phyloP scores from a whole-genome alignment of 1,140 invertebrate species.

The Ips nitidus region DNA sequence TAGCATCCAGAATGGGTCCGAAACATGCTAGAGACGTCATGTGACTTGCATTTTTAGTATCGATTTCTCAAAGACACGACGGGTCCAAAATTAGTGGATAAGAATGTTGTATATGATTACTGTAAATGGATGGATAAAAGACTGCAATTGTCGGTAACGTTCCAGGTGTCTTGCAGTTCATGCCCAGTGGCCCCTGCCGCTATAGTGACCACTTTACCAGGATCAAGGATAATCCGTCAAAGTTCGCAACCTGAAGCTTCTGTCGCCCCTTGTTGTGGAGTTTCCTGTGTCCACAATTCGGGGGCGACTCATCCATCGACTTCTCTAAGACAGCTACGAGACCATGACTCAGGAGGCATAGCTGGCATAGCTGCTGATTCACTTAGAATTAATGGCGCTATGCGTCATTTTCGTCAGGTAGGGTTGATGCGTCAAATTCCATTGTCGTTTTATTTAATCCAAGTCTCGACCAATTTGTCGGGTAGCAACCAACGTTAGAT shows the following conservation, averaged over 20 bases:
- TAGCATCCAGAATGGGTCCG: too few species aligned
- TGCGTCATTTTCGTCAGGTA: slow-evolving; percentile 95
- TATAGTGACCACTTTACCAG: slow-evolving; percentile 68
- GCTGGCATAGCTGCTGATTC: slow-evolving; percentile 98
- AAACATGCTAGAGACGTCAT: too few species aligned
- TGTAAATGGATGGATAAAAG: slow-evolving; percentile 17
- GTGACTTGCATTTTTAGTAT: too few species aligned
- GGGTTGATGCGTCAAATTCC: slow-evolving; percentile 32
- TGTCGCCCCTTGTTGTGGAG: slow-evolving; percentile 63
- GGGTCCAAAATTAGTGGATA: too few species aligned
- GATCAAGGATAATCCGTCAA: slow-evolving; percentile 80
- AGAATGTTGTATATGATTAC: too few species aligned
- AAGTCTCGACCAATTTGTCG: not conserved
- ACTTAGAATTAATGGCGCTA: slow-evolving; percentile 92
- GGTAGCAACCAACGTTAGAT: too few species aligned
- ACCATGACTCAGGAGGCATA: slow-evolving; percentile 73
- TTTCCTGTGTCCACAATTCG: slow-evolving; percentile 55
- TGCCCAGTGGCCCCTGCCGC: slow-evolving; percentile 69
- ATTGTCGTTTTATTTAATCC: not conserved
- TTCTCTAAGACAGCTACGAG: slow-evolving; percentile 77
- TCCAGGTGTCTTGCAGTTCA: slow-evolving; percentile 58
- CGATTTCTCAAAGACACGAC: too few species aligned
- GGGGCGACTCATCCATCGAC: slow-evolving; percentile 62
- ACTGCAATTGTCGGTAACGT: slow-evolving; percentile 44
- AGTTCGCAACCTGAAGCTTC: slow-evolving; percentile 87